Base-by-base conservation (phyloP, 2,888 invertebrate species). In the Stenichneumon culpator region DNA sequence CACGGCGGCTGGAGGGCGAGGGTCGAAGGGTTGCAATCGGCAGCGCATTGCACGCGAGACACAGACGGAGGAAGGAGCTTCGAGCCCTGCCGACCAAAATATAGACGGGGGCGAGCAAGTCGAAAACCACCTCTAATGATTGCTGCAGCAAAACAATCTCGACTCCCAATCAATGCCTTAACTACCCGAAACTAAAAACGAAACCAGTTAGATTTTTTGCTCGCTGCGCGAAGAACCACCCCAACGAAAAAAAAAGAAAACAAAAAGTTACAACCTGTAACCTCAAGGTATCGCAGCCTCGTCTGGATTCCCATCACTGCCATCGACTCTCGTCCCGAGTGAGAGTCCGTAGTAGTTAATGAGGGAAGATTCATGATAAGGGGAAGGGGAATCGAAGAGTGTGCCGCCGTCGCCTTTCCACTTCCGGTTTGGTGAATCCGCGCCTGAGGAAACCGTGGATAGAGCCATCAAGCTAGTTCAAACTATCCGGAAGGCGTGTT, bases 1-100 rank as follows among this genome's bases (percentile, higher is more conserved):
- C 74, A 70, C 70, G 81, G 70, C 82, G 50, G 73, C 50, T 9
- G 67, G 22, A 67, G 79, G 78, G 68, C 69, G 84, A 86, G 86
- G 85, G 81, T 82, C 68, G 80, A 86, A 87, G 88, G 87, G 77
- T 86, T 87, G 86, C 87, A 89, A 65, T 50, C 32, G 36, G 16
- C 74, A 19, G 47, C 32, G 44, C 63, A 47, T 14, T 47, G 60
- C 74, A 77, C 22, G 74, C 28, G 54, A 68, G 44, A 79, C 67
- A 70, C 52, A 67, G 44, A 74, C 68, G 65, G 69, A 60, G 32
- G 22, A 78, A 52, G 65, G 14, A 74, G 39, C 57, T 63, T 16
- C 54, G 74, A 80, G 72, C 39, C 75, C 75, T 75, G 39, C 28
- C 73, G 47, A 77, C 72, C 72, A 39, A 72, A 79, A 79, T 72